A percentile compares a stretch with the other conserved stretches of the same genome.
phyloP scores from a whole-genome alignment of 2,797 vertebrate species.

The Chromobotia macracanthus region DNA sequence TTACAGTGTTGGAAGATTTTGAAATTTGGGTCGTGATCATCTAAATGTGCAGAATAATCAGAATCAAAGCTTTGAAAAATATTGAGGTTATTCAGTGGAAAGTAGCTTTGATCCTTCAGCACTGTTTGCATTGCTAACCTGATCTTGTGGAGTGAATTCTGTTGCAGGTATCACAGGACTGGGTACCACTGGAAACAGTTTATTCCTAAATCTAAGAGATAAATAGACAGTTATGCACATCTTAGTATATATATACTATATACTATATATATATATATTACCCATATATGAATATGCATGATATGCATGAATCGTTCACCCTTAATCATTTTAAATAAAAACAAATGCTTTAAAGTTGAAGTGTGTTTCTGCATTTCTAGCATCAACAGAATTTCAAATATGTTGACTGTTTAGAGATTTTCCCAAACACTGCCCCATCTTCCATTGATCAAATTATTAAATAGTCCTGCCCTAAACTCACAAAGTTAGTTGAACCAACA shows the following conservation, averaged over 20 bases:
- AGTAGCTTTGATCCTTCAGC: not conserved
- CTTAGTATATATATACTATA: not conserved
- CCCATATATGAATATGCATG: not conserved
- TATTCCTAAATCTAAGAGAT: conserved; percentile 44
- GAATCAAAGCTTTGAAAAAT: not conserved
- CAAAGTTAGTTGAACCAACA: no score
- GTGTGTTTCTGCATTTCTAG: not conserved
- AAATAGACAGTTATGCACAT: conserved; percentile 15
- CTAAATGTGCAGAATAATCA: not conserved
- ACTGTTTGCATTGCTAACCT: conserved; percentile 44
- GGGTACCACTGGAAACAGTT: conserved; percentile 53
- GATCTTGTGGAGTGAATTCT: conserved; percentile 13
- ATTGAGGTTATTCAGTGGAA: not conserved
- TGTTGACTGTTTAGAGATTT: no score
- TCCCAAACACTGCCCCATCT: no score
- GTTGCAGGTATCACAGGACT: conserved; percentile 49
- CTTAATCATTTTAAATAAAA: not conserved
- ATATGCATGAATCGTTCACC: not conserved
- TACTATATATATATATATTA: not conserved
- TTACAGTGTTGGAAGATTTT: not conserved
- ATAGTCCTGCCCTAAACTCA: no score
- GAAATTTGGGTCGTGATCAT: not conserved
- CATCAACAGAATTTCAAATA: not conserved
- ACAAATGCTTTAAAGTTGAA: no score
- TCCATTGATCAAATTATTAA: no score